Base-by-base conservation (phyloP, 2,797 vertebrate genomes). In the Epinephelus coioides region DNA sequence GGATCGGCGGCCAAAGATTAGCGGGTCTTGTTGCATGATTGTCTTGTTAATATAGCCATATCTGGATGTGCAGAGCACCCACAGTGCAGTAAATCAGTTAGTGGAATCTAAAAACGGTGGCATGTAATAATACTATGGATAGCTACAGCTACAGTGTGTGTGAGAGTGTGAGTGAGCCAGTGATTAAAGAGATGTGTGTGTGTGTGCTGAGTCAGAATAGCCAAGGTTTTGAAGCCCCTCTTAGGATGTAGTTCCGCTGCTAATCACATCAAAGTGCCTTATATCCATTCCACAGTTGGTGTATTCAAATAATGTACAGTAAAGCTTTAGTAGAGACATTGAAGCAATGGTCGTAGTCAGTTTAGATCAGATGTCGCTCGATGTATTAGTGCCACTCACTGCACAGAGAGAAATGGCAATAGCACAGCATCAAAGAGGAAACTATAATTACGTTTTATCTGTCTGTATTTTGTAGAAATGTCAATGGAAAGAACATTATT, bases 211-310 rank as follows among this genome's bases (percentile, higher is more conserved):
- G 73, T 80, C 63, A 50, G 25, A 75, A 54, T 47, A 83, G 74
- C 81, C 81, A 82, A 77, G 47, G 62, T 82, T 30, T 63, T 83
- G 59, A 88, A 81, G 15, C 65, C 63, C 61, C 68, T 86, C 51
- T 73, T 86, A 80, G 79, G 83, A 82, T 82, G 87, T 89, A 86
- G 89, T 82, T 79, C 69, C 89, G 89, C 92, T 94, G 90, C 91
- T 93, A 86, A 87, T 86, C 78, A 86, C 88, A 85, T 93, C 47
- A 80, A 90, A 95, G 94, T 94, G 94, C 94, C 94, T 95, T 95
- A 92, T 82, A 68, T 60, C 82, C 77, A 76, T 88, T 79, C 70
- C 82, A 73, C 78, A 76, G 74, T 83, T 13, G 25, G 61, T 72
- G 81, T 82, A 73, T 82, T 81, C 34, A 79, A 71, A 65, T 86